Percentiles rank a stretch among this genome's conserved stretches.
Evolutionary conservation across 1,140 invertebrate genomes (phyloP).

Genomic region (Phthorimaea operculella): DNA sequence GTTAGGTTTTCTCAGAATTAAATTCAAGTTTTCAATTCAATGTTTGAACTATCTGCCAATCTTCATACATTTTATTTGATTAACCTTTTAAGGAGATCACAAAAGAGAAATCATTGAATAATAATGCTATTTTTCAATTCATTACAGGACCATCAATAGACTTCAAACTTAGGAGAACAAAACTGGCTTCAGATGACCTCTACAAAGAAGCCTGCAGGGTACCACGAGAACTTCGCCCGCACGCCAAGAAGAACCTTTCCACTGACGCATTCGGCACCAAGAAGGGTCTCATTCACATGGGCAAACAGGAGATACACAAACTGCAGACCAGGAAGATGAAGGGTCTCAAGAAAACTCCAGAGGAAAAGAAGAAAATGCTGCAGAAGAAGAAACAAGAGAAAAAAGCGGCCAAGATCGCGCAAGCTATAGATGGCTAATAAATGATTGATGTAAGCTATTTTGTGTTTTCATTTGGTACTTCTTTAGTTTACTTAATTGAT

Average conservation of each 20-base stretch:
- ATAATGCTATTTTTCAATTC: constrained; percentile 19
- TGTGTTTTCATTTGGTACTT: too few relatives aligned
- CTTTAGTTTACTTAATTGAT: too few relatives aligned
- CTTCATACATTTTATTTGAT: too few relatives aligned
- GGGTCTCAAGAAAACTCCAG: constrained; percentile 81
- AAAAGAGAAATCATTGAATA: not conserved
- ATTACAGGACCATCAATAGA: constrained; percentile 85
- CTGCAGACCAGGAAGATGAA: constrained; percentile 96
- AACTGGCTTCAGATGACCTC: constrained; percentile 90
- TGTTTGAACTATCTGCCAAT: too few relatives aligned
- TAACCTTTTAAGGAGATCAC: too few relatives aligned
- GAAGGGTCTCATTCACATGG: constrained; percentile 92
- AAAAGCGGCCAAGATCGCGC: constrained; percentile 30
- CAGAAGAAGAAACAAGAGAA: constrained; percentile 67
- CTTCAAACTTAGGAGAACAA: constrained; percentile 84
- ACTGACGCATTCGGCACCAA: constrained; percentile 89
- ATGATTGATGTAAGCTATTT: not conserved
- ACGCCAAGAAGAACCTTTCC: constrained; percentile 92
- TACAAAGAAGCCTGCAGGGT: constrained; percentile 88
- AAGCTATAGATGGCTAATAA: constrained; percentile 17
- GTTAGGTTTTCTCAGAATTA: too few relatives aligned
- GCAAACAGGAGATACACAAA: constrained; percentile 85
- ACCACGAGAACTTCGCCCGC: constrained; percentile 84
- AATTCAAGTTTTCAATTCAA: too few relatives aligned
- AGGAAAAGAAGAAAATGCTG: constrained; percentile 73